These are phyloP conservation scores for Andrena cerasifolii DNA, from an alignment of 1,140 invertebrate species.

Conservation along the genomic window DNA sequence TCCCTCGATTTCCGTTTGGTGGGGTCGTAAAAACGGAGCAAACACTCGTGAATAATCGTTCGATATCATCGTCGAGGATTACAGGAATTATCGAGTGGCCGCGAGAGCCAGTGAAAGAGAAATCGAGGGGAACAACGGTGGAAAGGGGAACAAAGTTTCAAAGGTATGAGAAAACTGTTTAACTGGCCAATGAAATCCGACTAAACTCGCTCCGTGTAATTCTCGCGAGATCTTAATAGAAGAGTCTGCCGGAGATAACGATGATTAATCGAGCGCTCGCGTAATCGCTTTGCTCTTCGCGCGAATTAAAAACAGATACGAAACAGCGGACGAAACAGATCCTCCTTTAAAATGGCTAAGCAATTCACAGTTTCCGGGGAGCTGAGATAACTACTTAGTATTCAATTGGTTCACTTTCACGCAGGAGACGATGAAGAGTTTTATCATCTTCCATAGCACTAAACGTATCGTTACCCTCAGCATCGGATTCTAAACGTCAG, in stretches of 20 bases:
- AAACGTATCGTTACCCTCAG: too few relatives aligned
- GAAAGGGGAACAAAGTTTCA: slow-evolving; percentile 31
- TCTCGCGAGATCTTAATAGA: slow-evolving; percentile 56
- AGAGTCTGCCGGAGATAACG: slow-evolving; percentile 24
- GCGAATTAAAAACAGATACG: slow-evolving; percentile 6
- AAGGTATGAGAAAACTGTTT: slow-evolving; percentile 57
- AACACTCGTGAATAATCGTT: slow-evolving; percentile 14
- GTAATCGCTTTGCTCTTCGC: background rate
- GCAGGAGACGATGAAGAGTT: too few relatives aligned
- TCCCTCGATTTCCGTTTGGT: background rate
- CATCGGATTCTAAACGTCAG: too few relatives aligned
- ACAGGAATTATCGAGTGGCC: slow-evolving; percentile 1
- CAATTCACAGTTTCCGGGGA: too few relatives aligned
- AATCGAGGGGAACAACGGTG: background rate
- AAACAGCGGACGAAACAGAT: background rate
- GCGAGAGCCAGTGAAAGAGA: background rate
- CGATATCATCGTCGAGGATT: slow-evolving; percentile 9
- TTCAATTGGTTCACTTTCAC: too few relatives aligned
- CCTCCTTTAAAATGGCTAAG: too few relatives aligned
- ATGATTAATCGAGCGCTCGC: slow-evolving; percentile 47
- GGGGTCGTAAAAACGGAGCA: background rate
- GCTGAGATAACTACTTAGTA: too few relatives aligned
- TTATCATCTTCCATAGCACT: too few relatives aligned
- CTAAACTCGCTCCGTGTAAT: slow-evolving; percentile 49
- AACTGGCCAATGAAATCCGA: slow-evolving; percentile 53